Percentiles rank a stretch among this genome's conserved stretches.
phyloP scores from a whole-genome alignment of 2,888 invertebrate genomes.

The Thelaira solivaga region DNA sequence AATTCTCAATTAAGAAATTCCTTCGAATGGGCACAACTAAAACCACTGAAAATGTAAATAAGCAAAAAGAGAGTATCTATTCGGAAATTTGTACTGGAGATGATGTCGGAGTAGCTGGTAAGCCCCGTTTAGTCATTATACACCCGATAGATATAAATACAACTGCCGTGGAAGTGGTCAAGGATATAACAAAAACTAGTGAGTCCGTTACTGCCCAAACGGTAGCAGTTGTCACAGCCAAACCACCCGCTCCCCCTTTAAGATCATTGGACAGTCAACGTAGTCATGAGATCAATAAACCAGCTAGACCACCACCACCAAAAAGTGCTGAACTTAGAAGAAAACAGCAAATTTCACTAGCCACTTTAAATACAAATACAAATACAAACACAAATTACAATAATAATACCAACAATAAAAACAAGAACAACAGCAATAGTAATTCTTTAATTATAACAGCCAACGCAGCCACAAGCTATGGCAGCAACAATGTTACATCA shows the following conservation, averaged over 20 bases:
- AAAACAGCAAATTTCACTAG: conserved; percentile 78
- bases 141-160: conserved; percentile 92
- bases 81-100: conserved; percentile 77
- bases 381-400: not conserved
- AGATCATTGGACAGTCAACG: conserved; percentile 76
- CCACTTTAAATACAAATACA: conserved; percentile 34
- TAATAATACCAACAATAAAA: not conserved
- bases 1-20: conserved; percentile 90
- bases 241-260: conserved; percentile 89
- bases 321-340: conserved; percentile 82
- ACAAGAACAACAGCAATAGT: not conserved
- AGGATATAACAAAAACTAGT: conserved; percentile 79
- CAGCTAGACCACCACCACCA: conserved; percentile 85
- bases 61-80: conserved; percentile 76
- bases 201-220: conserved; percentile 73
- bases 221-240: conserved; percentile 76
- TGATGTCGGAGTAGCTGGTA: conserved; percentile 76
- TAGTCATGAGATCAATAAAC: conserved; percentile 79
- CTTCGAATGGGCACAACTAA: conserved; percentile 88
- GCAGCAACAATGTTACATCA: conserved; percentile 33
- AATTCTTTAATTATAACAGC: conserved; percentile 21
- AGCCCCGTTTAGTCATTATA: conserved; percentile 89
- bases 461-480: conserved; percentile 46
- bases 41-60: conserved; percentile 77
- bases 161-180: conserved; percentile 87